phyloP scores from a whole-genome alignment of 2,888 invertebrate species.

The Maniola hyperantus region DNA sequence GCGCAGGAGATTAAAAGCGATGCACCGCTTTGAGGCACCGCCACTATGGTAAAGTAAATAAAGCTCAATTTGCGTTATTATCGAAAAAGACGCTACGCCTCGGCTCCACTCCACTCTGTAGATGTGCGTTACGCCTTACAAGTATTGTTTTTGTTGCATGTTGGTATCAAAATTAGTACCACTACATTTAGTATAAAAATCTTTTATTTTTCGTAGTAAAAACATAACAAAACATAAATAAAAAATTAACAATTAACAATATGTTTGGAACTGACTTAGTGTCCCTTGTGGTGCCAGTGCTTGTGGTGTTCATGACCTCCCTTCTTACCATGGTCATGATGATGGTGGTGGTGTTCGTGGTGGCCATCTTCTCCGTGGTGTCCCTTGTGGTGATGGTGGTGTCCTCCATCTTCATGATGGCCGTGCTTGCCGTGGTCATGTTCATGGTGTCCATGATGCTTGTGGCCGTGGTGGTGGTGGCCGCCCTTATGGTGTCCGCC shows the following conservation, averaged over 20 bases:
- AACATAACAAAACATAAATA: conserved; percentile 57
- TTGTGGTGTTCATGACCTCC: conserved; percentile 91
- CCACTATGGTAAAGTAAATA: too few species aligned
- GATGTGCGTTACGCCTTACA: too few species aligned
- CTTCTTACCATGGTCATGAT: conserved; percentile 89
- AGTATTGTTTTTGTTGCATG: too few species aligned
- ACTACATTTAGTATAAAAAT: conserved; percentile 13
- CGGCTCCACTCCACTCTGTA: too few species aligned
- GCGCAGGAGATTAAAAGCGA: too few species aligned
- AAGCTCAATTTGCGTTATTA: too few species aligned
- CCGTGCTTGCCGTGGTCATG: conserved; percentile 91
- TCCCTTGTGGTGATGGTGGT: conserved; percentile 89
- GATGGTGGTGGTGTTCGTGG: conserved; percentile 88
- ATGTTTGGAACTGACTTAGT: conserved; percentile 55
- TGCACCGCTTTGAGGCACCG: too few species aligned
- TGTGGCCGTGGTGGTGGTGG: conserved; percentile 89
- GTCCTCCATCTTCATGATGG: conserved; percentile 88
- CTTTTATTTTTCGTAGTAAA: conserved; percentile 47
- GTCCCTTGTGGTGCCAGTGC: conserved; percentile 87
- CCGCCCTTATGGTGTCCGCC: conserved; percentile 91
- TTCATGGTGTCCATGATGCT: conserved; percentile 89
- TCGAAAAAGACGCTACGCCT: too few species aligned
- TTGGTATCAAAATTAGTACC: not conserved
- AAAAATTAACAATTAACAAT: conserved; percentile 61
- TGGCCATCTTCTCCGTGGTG: conserved; percentile 90